Conservation (phyloP, 2,888 invertebrate species). For the Diarsia dahlii region DNA sequence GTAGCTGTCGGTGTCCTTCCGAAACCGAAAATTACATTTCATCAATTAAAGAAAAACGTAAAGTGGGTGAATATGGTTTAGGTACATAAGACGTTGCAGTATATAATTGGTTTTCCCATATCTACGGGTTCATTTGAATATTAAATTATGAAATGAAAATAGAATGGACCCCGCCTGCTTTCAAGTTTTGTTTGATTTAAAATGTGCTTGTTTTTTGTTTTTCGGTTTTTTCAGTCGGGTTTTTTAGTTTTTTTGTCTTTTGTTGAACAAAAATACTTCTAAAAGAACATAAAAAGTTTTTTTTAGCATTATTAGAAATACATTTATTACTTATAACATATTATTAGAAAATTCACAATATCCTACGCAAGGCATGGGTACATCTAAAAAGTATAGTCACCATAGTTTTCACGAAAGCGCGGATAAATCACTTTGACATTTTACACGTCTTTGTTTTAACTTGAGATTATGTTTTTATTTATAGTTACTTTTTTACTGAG, state of each 20-base stretch:
- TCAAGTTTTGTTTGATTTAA: no score
- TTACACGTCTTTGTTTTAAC: conserved; percentile 69
- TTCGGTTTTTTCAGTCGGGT: no score
- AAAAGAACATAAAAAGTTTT: not conserved
- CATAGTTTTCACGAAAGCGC: conserved; percentile 54
- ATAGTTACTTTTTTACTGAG: conserved; percentile 57
- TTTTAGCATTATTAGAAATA: no score
- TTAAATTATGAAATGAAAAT: no score
- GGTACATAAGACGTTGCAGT: not conserved
- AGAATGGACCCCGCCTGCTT: no score
- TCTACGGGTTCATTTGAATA: no score
- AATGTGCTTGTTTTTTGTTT: no score
- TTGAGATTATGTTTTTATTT: conserved; percentile 60
- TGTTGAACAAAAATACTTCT: not conserved
- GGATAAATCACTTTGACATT: conserved; percentile 76
- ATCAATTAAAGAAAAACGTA: no score
- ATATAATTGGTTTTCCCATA: conserved; percentile 5
- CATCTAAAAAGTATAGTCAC: conserved; percentile 50
- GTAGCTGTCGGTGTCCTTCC: not conserved
- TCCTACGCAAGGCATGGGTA: not conserved
- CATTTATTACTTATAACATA: no score
- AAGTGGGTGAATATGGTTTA: not conserved
- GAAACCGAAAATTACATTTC: no score
- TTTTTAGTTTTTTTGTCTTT: no score
- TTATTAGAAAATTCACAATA: not conserved